Evolutionary conservation across 2,113 vertebrate genomes (phyloP), one percentile per base, ranked within the genome.

Genomic region (Pandion haliaetus): DNA sequence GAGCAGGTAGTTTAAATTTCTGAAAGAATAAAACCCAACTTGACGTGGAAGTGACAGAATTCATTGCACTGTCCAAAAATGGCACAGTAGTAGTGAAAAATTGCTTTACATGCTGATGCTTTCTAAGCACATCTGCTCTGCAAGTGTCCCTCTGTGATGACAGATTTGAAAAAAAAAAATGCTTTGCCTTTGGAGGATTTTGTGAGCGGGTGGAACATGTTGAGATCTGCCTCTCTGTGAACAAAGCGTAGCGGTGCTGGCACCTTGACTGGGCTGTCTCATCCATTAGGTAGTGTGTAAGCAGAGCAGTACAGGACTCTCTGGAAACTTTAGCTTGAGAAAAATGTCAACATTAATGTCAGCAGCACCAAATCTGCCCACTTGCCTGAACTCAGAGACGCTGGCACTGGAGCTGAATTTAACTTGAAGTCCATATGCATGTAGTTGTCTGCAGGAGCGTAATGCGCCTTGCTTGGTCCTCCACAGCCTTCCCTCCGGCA

Each of bases 61-160:
- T 91, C 89, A 57, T 59, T 77, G 45, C 21, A 1, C 29, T 82
- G 74, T 94, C 74, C 89, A 81, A 44, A 95, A 77, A 19, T 8
- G 50, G 42, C 62, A 82, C 21, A 17, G 70, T 6, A 25, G 86
- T 20, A 66, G 81, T 85, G 66, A 87, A 94, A 85, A 92, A 91
- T 38, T 44, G 66, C 89, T 85, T 78, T 76, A 62, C 0, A 0
- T 42, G 26, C 58, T 90, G 74, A 29, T 96, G 97, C 79, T 94
- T 92, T 94, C 82, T 88, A 81, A 86, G 71, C 71, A 74, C 78
- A 95, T 96, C 84, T 93, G 90, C 88, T 93, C 74, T 90, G 93
- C 50, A 73, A 91, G 78, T 82, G 86, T 90, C 81, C 66, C 73
- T 94, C 81, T 79, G 70, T 58, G 91, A 17, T 95, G 96, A 82